A percentile compares a stretch with the other conserved stretches of the same genome.
Conservation (phyloP, 2,113 vertebrate species). For the Oncorhynchus keta region DNA sequence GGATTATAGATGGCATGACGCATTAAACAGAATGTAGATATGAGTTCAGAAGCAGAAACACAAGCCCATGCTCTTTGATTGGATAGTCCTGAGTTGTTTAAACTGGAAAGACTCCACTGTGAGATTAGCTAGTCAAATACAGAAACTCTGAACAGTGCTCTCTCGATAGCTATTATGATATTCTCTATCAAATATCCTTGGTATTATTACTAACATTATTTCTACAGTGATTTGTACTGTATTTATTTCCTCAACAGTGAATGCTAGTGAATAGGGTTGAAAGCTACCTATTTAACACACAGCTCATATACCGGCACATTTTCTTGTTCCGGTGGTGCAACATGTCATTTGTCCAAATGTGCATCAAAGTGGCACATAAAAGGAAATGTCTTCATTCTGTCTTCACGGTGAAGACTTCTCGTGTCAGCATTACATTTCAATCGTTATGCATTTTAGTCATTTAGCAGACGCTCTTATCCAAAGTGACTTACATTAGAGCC, state of each 20-base stretch:
- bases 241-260: too few relatives aligned
- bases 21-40: constrained; percentile 28
- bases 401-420: constrained; percentile 6
- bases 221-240: too few relatives aligned
- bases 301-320: too few relatives aligned
- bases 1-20: constrained; percentile 37
- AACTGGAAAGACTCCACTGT: not conserved
- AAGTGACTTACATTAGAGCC: too few relatives aligned
- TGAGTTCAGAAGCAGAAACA: not conserved
- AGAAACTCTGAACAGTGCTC: not conserved
- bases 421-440: constrained; percentile 5
- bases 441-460: too few relatives aligned
- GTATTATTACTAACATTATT: too few relatives aligned
- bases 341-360: not conserved
- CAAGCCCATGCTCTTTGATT: not conserved
- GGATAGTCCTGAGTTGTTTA: not conserved
- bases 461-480: too few relatives aligned
- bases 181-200: too few relatives aligned
- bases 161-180: too few relatives aligned
- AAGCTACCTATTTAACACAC: not conserved
- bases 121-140: not conserved
- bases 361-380: not conserved
- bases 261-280: too few relatives aligned
- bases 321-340: too few relatives aligned
- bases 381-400: not conserved